Conservation (phyloP, 2,113 vertebrate species). For the Lanius collurio region DNA sequence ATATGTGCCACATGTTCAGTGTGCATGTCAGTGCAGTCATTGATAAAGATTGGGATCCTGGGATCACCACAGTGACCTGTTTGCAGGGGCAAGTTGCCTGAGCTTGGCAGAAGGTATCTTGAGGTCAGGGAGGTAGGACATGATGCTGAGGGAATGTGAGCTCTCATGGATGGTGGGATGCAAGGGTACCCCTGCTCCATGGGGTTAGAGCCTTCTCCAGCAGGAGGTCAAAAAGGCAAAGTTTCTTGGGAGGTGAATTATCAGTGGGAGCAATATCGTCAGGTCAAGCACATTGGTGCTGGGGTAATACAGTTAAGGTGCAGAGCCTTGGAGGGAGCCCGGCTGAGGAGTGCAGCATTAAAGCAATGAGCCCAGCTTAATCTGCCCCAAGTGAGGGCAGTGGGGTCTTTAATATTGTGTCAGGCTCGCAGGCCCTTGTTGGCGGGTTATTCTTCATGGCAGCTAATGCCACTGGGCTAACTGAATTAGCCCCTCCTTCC, state of each 20-base stretch:
- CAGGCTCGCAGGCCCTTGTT: slow-evolving; percentile 73
- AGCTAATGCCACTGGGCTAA: slow-evolving; percentile 88
- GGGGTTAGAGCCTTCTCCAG: slow-evolving; percentile 41
- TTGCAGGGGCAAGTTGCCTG: neutral
- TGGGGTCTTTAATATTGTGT: slow-evolving; percentile 84
- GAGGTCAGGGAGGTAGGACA: neutral
- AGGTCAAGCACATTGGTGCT: slow-evolving; percentile 78
- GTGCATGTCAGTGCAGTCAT: neutral
- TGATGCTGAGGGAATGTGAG: neutral
- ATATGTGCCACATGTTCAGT: fast-evolving
- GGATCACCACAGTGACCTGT: neutral
- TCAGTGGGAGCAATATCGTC: slow-evolving; percentile 77
- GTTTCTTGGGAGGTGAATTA: slow-evolving; percentile 87
- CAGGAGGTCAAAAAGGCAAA: slow-evolving; percentile 90
- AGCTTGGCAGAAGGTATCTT: neutral
- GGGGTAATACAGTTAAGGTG: slow-evolving; percentile 87
- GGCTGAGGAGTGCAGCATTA: slow-evolving; percentile 70
- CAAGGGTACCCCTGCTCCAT: neutral
- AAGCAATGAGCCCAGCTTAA: slow-evolving; percentile 89
- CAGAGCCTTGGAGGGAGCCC: slow-evolving; percentile 75
- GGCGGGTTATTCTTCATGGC: slow-evolving; percentile 81
- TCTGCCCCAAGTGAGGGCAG: slow-evolving; percentile 86
- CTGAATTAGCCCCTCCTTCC: slow-evolving; percentile 85
- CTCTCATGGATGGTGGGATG: neutral
- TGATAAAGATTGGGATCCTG: neutral